A percentile compares a stretch with the other conserved stretches of the same genome.
Evolutionary conservation across 2,888 invertebrate genomes (phyloP).

Genomic region (Cosmia trapezina): DNA sequence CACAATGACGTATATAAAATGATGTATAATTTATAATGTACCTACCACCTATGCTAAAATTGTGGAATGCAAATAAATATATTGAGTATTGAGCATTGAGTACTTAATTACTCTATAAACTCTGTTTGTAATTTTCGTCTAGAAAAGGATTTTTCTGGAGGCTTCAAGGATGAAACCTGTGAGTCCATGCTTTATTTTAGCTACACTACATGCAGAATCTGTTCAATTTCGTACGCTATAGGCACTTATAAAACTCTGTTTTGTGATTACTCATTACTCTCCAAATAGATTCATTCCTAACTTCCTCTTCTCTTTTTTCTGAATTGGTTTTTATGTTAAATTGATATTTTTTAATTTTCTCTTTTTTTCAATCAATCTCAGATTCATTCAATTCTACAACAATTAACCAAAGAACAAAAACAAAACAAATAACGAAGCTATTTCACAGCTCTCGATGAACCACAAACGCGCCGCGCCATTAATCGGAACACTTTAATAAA

Average conservation of each 20-base stretch:
- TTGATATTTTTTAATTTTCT: neutral
- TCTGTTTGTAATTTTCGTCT: neutral
- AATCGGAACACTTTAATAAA: slow-evolving; percentile 29
- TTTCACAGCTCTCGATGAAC: slow-evolving; percentile 22
- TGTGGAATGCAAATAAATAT: too few species aligned
- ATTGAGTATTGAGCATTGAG: too few species aligned
- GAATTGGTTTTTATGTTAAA: neutral
- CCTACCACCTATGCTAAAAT: too few species aligned
- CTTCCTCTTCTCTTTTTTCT: too few species aligned
- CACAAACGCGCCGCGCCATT: slow-evolving; percentile 61
- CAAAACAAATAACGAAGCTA: slow-evolving; percentile 26
- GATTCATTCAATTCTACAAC: slow-evolving; percentile 21
- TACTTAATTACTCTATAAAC: neutral
- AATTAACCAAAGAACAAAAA: slow-evolving; percentile 28
- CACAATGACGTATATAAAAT: too few species aligned
- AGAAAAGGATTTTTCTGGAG: neutral
- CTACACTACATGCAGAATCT: too few species aligned
- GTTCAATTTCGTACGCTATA: too few species aligned
- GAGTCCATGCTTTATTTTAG: too few species aligned
- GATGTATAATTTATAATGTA: too few species aligned
- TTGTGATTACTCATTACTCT: neutral
- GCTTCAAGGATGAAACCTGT: neutral
- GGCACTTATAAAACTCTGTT: neutral
- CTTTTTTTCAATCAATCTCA: neutral
- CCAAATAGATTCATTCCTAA: neutral